Percentiles rank a stretch among this genome's conserved stretches.
Evolutionary conservation across 2,888 invertebrate species (phyloP).

Genomic region (Lithophane leautieri): DNA sequence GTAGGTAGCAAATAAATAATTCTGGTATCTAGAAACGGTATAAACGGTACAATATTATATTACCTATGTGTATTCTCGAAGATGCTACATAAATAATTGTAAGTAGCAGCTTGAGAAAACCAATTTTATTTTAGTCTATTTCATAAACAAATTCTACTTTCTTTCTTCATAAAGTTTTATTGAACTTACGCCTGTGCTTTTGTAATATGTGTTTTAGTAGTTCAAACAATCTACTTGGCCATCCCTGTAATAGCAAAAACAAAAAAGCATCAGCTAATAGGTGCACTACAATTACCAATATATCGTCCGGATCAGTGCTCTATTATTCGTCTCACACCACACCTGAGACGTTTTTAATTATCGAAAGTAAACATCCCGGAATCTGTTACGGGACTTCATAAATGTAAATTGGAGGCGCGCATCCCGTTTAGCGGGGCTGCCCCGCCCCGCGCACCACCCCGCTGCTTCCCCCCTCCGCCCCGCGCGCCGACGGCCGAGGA

Average conservation of each 20-base stretch:
- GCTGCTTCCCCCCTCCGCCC: constrained; percentile 58
- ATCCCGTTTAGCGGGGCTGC: constrained; percentile 84
- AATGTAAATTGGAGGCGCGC: constrained; percentile 90
- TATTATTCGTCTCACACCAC: constrained; percentile 69
- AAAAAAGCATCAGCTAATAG: constrained; percentile 18
- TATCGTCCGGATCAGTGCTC: constrained; percentile 55
- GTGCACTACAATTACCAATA: constrained; percentile 30
- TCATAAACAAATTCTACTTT: background rate
- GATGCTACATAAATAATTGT: constrained; percentile 14
- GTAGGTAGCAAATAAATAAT: constrained; percentile 57
- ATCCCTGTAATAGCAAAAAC: constrained; percentile 1
- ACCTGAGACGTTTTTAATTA: constrained; percentile 89
- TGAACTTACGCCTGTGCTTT: too few species aligned
- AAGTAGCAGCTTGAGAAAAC: background rate
- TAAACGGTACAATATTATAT: constrained; percentile 25
- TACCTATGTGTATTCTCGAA: background rate
- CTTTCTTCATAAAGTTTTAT: background rate
- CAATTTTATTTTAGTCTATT: background rate
- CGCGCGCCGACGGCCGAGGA: constrained; percentile 62
- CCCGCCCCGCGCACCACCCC: constrained; percentile 62
- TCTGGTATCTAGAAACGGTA: constrained; percentile 44
- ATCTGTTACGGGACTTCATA: constrained; percentile 89
- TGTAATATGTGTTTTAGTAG: background rate
- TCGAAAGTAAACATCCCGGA: constrained; percentile 89
- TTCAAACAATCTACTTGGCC: background rate